A percentile compares a stretch with the other conserved stretches of the same genome.
Evolutionary conservation across 2,113 vertebrate species (phyloP).

Genomic region (Thunnus thynnus): DNA sequence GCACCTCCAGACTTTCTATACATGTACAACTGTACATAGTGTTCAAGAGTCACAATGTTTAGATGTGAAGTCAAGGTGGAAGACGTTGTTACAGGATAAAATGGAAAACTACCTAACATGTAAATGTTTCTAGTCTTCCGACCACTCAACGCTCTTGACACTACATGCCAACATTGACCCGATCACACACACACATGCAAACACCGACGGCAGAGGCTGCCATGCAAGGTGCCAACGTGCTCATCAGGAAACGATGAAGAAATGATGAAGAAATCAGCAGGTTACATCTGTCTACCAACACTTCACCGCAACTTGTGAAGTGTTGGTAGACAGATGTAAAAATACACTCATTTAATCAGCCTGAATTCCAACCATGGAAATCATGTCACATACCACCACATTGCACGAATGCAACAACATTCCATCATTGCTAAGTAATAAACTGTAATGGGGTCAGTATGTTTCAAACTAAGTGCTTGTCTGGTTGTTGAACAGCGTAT

Average conservation of each 20-base stretch:
- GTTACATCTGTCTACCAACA: too few species aligned
- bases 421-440: not conserved
- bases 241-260: too few species aligned
- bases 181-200: too few species aligned
- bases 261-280: too few species aligned
- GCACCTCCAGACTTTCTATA: conserved; percentile 10
- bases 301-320: too few species aligned
- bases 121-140: too few species aligned
- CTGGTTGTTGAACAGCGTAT: not conserved
- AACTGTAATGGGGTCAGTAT: not conserved
- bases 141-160: too few species aligned
- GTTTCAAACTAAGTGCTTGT: not conserved
- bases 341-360: conserved; percentile 17
- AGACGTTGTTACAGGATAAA: conserved; percentile 11
- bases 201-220: too few species aligned
- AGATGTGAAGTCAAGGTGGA: conserved; percentile 36
- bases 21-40: conserved; percentile 27
- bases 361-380: not conserved
- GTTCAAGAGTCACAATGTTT: conserved; percentile 44
- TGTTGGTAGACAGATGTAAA: not conserved
- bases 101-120: conserved; percentile 30
- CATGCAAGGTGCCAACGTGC: too few species aligned
- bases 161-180: too few species aligned
- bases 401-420: not conserved
- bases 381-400: not conserved